Conservation (phyloP, 2,888 invertebrate genomes). For the Gymnosoma rotundatum region DNA sequence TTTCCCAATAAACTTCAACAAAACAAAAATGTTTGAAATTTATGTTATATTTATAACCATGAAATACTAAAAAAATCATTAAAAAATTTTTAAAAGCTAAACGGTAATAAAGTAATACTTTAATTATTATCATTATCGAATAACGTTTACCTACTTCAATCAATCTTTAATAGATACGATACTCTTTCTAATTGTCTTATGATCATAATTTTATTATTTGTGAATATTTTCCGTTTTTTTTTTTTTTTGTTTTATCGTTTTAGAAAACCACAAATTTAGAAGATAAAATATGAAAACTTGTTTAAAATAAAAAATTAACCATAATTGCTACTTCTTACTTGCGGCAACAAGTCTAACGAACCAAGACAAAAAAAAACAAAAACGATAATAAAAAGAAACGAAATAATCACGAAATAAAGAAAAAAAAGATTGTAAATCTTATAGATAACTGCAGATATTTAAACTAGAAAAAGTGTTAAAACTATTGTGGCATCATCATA, state of each 20-base stretch:
- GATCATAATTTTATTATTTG: slow-evolving; percentile 30
- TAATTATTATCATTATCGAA: slow-evolving; percentile 7
- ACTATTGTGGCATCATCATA: slow-evolving; percentile 54
- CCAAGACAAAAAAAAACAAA: slow-evolving; percentile 3
- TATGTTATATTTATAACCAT: no score
- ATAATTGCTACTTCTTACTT: slow-evolving; percentile 59
- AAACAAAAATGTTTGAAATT: no score
- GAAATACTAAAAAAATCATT: no score
- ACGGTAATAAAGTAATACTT: neutral
- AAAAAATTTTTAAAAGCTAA: neutral
- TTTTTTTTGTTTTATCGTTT: neutral
- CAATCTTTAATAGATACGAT: slow-evolving; percentile 4
- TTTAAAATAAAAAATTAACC: slow-evolving; percentile 53
- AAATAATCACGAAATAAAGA: slow-evolving; percentile 6
- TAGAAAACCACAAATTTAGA: slow-evolving; percentile 28
- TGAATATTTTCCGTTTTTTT: slow-evolving; percentile 35
- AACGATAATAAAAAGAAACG: slow-evolving; percentile 14
- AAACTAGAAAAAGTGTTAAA: slow-evolving; percentile 60
- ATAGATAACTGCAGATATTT: slow-evolving; percentile 28
- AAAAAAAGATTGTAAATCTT: slow-evolving; percentile 8
- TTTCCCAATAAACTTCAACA: no score
- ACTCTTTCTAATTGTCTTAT: slow-evolving; percentile 23
- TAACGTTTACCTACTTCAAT: slow-evolving; percentile 6
- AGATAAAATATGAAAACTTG: slow-evolving; percentile 43
- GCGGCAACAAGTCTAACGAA: slow-evolving; percentile 42